Conservation (phyloP, 92 coral and sea anemone species). For the Epizoanthus fatuus region DNA sequence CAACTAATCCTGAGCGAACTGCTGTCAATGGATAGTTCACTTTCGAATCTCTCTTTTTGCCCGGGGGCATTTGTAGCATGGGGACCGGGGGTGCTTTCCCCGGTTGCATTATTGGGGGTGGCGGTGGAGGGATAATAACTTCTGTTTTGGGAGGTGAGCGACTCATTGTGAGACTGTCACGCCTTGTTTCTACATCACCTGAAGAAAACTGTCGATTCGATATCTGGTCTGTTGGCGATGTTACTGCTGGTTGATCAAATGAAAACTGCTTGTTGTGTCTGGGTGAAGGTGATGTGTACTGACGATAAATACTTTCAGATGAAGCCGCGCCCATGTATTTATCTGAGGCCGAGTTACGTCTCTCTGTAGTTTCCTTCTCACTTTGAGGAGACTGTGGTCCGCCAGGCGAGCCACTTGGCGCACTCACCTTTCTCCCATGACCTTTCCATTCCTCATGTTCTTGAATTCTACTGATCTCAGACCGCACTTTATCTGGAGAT, state of each 20-base stretch:
- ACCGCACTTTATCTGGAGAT: constrained; percentile 65
- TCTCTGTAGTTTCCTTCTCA: constrained; percentile 24
- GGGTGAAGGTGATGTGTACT: constrained; percentile 46
- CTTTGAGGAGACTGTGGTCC: constrained; percentile 28
- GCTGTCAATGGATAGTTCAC: constrained; percentile 64
- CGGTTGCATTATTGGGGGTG: constrained; percentile 55
- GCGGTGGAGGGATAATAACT: constrained; percentile 36
- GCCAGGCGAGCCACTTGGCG: background rate
- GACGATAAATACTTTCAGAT: constrained; percentile 50
- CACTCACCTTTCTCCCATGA: constrained; percentile 24
- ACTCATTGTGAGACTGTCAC: constrained; percentile 10
- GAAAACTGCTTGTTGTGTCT: constrained; percentile 55
- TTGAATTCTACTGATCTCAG: constrained; percentile 49
- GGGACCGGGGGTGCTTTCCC: constrained; percentile 9
- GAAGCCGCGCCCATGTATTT: constrained; percentile 32
- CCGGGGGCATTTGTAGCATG: constrained; percentile 5
- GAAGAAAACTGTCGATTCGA: constrained; percentile 17
- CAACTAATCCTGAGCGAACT: constrained; percentile 80
- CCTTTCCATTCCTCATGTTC: constrained; percentile 16
- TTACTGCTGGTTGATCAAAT: constrained; percentile 38
- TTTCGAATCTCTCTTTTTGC: constrained; percentile 53
- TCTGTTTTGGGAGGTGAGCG: constrained; percentile 28
- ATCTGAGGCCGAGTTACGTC: background rate
- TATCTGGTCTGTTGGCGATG: constrained; percentile 5
- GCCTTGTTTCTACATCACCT: constrained; percentile 20